A percentile compares a stretch with the other conserved stretches of the same genome.
phyloP scores from a whole-genome alignment of 1,140 invertebrate species.

The Eupristina koningsbergeri region DNA sequence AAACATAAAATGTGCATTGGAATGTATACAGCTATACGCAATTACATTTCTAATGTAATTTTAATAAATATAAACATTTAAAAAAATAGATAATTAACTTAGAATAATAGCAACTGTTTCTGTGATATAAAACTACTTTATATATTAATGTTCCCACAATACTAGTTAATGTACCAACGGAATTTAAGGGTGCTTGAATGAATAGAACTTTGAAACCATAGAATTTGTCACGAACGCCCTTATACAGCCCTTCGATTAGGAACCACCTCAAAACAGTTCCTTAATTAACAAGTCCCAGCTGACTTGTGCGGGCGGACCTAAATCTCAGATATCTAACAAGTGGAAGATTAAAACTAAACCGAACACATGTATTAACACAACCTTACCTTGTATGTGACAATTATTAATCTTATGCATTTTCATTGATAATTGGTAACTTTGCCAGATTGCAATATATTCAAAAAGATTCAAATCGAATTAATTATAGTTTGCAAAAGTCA shows the following conservation, averaged over 20 bases:
- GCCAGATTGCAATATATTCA: no score
- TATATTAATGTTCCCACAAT: not conserved
- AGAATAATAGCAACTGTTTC: no score
- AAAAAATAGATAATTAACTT: no score
- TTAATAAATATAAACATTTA: no score
- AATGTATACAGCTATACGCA: no score
- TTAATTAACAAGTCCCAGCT: slow-evolving; percentile 15
- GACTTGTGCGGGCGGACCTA: not conserved
- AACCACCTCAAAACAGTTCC: slow-evolving; percentile 3
- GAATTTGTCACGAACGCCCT: not conserved
- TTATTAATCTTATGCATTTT: no score
- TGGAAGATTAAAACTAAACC: slow-evolving; percentile 10
- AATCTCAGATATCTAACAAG: not conserved
- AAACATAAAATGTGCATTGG: no score
- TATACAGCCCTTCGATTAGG: not conserved
- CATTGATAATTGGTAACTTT: no score
- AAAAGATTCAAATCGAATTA: no score
- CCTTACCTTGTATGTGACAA: no score
- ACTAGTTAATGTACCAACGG: not conserved
- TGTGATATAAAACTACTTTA: not conserved
- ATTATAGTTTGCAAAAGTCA: no score
- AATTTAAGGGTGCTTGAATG: not conserved
- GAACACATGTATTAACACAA: not conserved
- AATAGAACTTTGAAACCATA: not conserved
- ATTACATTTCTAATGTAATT: no score